Evolutionary conservation across 2,888 invertebrate genomes (phyloP).

Genomic region (Sminthurides aquaticus): DNA sequence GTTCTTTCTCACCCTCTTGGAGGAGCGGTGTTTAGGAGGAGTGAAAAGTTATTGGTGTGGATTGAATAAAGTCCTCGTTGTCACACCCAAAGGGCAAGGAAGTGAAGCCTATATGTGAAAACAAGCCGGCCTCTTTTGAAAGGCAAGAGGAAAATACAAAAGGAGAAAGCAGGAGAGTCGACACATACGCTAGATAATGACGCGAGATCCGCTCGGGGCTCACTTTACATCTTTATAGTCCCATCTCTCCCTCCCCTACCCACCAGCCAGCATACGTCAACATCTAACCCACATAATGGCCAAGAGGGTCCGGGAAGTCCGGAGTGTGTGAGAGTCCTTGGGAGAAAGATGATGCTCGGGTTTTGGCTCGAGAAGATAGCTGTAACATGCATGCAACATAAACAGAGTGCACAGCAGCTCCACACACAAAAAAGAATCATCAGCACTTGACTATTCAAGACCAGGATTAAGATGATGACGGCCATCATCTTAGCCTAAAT

Average conservation of each 20-base stretch:
- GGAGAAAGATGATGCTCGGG: too few species aligned
- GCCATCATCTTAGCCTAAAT: not conserved
- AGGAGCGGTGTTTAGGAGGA: not conserved
- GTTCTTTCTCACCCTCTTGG: not conserved
- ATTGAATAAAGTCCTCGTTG: conserved; percentile 15
- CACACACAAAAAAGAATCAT: not conserved
- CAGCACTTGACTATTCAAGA: not conserved
- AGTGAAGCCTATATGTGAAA: conserved; percentile 3
- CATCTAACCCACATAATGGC: too few species aligned
- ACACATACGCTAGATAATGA: not conserved
- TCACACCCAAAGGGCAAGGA: conserved; percentile 25
- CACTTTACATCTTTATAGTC: not conserved
- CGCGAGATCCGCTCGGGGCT: not conserved
- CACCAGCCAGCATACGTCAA: too few species aligned
- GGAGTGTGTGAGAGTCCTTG: too few species aligned
- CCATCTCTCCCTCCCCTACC: not conserved
- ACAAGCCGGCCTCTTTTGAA: conserved; percentile 15
- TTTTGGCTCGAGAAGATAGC: too few species aligned
- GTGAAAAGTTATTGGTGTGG: conserved; percentile 1
- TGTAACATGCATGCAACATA: too few species aligned
- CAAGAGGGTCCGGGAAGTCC: too few species aligned
- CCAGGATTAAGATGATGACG: not conserved
- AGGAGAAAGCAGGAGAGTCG: conserved; percentile 6
- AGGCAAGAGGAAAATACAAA: conserved; percentile 12
- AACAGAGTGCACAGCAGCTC: too few species aligned